phyloP scores from a whole-genome alignment of 1,140 invertebrate species.

The Amyelois transitella region DNA sequence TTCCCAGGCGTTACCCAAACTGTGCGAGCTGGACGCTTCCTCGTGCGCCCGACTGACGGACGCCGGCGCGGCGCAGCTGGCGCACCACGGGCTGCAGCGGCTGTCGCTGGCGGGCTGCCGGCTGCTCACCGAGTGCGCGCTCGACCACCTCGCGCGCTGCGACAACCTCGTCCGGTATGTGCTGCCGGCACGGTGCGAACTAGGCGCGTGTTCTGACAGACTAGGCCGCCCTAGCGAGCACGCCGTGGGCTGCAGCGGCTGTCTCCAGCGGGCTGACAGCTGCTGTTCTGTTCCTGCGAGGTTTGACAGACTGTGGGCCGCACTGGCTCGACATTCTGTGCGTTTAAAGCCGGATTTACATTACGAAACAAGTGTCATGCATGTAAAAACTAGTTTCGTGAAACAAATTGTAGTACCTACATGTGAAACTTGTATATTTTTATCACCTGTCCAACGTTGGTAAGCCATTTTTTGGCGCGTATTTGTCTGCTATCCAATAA shows the following conservation, averaged over 20 bases:
- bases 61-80: constrained; percentile 90
- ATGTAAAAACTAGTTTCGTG: no score
- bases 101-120: constrained; percentile 87
- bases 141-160: constrained; percentile 85
- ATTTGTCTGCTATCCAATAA: no score
- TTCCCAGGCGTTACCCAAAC: constrained; percentile 82
- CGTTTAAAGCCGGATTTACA: no score
- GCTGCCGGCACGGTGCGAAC: constrained; percentile 53
- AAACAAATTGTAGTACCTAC: no score
- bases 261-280: constrained; percentile 87
- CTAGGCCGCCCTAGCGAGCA: constrained; percentile 88
- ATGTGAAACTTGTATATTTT: no score
- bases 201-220: constrained; percentile 92
- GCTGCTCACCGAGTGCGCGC: constrained; percentile 85
- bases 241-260: constrained; percentile 74
- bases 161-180: constrained; percentile 68
- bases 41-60: constrained; percentile 91
- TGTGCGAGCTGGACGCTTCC: constrained; percentile 86
- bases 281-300: no score
- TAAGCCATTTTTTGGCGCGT: no score
- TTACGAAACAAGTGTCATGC: no score
- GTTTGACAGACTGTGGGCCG: no score
- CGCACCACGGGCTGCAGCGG: constrained; percentile 74
- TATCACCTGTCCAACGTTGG: no score
- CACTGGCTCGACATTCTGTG: no score